phyloP scores from a whole-genome alignment of 2,797 vertebrate species.

The Trachurus trachurus region DNA sequence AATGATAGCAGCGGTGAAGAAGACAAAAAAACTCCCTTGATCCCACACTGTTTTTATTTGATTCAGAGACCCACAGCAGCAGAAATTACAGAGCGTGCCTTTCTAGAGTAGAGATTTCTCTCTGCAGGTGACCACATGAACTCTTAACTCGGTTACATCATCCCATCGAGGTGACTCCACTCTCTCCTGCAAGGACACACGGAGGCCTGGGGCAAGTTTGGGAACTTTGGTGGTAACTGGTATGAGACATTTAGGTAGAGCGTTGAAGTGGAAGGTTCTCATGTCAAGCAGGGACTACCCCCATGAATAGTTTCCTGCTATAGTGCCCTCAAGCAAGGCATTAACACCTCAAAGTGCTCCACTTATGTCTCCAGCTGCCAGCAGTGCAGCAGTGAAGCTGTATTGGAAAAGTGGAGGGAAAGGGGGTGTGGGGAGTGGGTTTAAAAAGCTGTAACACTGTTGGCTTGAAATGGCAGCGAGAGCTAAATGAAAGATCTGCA shows the following conservation, averaged over 20 bases:
- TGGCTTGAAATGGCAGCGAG: slow-evolving; percentile 32
- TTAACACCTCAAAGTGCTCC: slow-evolving; percentile 53
- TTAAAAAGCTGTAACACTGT: slow-evolving; percentile 29
- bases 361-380: slow-evolving; percentile 30
- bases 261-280: slow-evolving; percentile 41
- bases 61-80: no score
- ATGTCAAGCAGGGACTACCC: slow-evolving; percentile 51
- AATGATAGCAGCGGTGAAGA: no score
- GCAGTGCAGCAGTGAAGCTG: slow-evolving; percentile 20
- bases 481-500: slow-evolving; percentile 50
- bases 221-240: slow-evolving; percentile 38
- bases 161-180: slow-evolving; percentile 33
- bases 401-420: not conserved
- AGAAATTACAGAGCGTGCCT: no score
- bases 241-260: slow-evolving; percentile 29
- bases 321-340: slow-evolving; percentile 54
- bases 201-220: slow-evolving; percentile 25
- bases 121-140: slow-evolving; percentile 25
- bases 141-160: slow-evolving; percentile 51
- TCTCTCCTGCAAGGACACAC: slow-evolving; percentile 35
- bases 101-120: slow-evolving; percentile 1
- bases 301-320: slow-evolving; percentile 21
- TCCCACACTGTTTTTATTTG: not conserved
- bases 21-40: not conserved
- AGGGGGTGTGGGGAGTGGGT: not conserved